These are phyloP conservation scores for Heliconius charithonia DNA, from an alignment of 2,888 invertebrate species.

Conservation along the genomic window DNA sequence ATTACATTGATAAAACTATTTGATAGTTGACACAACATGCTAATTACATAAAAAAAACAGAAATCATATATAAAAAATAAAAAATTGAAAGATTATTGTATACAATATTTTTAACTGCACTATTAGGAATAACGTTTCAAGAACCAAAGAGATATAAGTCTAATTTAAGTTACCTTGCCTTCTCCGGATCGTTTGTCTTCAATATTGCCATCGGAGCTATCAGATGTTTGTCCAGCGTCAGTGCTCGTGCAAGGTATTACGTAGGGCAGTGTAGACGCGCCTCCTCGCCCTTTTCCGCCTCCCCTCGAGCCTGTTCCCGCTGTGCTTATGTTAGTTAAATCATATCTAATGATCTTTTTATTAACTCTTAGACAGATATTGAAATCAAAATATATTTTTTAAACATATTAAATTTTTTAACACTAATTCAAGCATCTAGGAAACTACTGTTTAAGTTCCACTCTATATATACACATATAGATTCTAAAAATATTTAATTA, in stretches of 20 bases:
- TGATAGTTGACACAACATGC: background rate
- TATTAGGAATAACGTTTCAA: no score
- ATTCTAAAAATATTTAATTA: no score
- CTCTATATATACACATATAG: no score
- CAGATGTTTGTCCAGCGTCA: conserved; percentile 75
- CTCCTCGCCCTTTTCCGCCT: conserved; percentile 75
- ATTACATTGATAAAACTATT: no score
- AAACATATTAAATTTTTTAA: no score
- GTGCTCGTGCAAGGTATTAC: conserved; percentile 76
- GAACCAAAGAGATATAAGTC: no score
- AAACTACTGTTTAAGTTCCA: no score
- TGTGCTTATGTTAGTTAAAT: conserved; percentile 40
- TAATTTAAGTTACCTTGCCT: conserved; percentile 65
- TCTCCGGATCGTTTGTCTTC: conserved; percentile 72
- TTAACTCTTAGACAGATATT: background rate
- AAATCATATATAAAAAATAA: background rate
- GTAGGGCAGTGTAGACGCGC: conserved; percentile 74
- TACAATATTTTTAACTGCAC: background rate
- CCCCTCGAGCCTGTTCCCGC: conserved; percentile 71
- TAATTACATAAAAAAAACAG: background rate
- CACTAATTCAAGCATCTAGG: no score
- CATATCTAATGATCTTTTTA: conserved; percentile 4
- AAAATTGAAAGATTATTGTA: background rate
- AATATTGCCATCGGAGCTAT: conserved; percentile 73
- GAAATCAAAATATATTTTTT: no score